phyloP scores from a whole-genome alignment of 2,113 vertebrate species.

The Podarcis cretensis region DNA sequence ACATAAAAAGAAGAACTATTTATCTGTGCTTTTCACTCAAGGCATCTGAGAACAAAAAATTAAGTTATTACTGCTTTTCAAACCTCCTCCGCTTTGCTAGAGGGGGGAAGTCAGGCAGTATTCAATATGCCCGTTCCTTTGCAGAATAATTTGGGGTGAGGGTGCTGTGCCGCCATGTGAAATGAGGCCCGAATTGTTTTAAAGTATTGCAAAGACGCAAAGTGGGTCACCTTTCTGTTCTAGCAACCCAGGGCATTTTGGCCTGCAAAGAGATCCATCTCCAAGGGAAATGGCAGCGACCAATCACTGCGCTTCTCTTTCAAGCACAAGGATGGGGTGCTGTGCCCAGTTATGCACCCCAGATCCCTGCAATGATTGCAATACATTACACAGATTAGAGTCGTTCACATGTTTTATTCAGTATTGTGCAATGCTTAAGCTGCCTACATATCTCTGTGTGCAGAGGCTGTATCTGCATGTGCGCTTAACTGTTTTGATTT shows the following conservation, averaged over 20 bases:
- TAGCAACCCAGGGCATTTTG: background rate
- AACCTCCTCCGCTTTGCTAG: conserved; percentile 13
- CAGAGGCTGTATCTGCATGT: too few relatives aligned
- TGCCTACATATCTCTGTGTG: too few relatives aligned
- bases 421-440: background rate
- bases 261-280: conserved; percentile 49
- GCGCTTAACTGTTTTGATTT: too few relatives aligned
- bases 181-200: background rate
- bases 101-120: conserved; percentile 8
- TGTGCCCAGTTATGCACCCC: background rate
- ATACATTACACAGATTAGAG: background rate
- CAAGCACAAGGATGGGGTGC: conserved; percentile 22
- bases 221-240: background rate
- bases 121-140: conserved; percentile 35
- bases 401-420: background rate
- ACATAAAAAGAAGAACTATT: background rate
- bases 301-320: conserved; percentile 48
- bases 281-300: conserved; percentile 37
- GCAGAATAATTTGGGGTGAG: conserved; percentile 37
- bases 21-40: conserved; percentile 33
- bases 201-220: background rate
- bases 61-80: conserved; percentile 47
- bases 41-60: conserved; percentile 24
- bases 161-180: conserved; percentile 42
- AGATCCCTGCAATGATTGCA: background rate